A percentile compares a stretch with the other conserved stretches of the same genome.
These are phyloP conservation scores for Cyclina sinensis DNA, from an alignment of 1,140 invertebrate species.

Conservation along the genomic window DNA sequence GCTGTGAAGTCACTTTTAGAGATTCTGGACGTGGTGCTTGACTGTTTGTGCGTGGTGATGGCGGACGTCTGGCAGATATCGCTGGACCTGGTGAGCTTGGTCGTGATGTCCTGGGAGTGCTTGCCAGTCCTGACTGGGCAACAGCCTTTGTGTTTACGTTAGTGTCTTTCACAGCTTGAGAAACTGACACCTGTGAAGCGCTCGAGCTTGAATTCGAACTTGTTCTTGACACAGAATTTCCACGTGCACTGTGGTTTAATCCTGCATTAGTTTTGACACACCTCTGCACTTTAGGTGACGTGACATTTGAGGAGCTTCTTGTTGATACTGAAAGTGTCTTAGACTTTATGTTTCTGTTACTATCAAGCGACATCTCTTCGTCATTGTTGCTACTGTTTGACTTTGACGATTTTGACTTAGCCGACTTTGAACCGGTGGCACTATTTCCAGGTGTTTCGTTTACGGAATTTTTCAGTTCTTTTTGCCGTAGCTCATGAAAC, in stretches of 20 bases:
- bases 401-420: conserved; percentile 56
- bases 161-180: background rate
- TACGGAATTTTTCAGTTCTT: conserved; percentile 80
- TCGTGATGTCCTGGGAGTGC: background rate
- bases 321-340: conserved; percentile 53
- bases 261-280: background rate
- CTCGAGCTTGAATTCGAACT: conserved; percentile 39
- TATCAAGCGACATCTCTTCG: conserved; percentile 69
- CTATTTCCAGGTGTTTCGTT: conserved; percentile 76
- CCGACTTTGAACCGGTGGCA: conserved; percentile 11
- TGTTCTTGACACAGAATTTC: conserved; percentile 17
- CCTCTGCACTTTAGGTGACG: conserved; percentile 40
- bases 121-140: background rate
- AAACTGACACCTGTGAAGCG: background rate
- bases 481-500: conserved; percentile 80
- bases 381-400: conserved; percentile 67
- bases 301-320: conserved; percentile 44
- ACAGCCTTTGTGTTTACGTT: background rate
- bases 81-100: conserved; percentile 44
- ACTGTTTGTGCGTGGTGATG: conserved; percentile 37
- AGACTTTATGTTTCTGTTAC: conserved; percentile 71
- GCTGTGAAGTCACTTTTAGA: background rate
- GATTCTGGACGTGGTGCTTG: conserved; percentile 2
- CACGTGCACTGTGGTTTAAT: background rate
- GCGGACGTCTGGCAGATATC: background rate